These are phyloP conservation scores for Callospermophilus lateralis DNA, from an alignment of 2,113 vertebrate species.

Conservation along the genomic window DNA sequence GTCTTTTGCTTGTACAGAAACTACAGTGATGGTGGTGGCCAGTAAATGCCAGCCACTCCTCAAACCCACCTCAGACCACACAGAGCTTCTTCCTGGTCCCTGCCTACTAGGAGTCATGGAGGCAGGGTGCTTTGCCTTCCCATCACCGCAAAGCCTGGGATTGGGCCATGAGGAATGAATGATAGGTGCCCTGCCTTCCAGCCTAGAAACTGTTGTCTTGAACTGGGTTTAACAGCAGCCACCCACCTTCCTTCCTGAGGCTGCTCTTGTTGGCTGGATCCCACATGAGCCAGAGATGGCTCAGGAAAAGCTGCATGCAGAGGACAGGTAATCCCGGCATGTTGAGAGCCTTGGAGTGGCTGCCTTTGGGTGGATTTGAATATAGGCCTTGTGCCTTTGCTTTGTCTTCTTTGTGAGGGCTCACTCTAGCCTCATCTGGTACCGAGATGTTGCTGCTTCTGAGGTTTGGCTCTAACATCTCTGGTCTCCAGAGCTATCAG, in stretches of 20 bases:
- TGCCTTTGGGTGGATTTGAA: neutral
- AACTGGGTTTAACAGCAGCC: neutral
- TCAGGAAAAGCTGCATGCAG: neutral
- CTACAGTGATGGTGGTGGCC: constrained; percentile 47
- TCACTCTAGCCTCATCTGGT: constrained; percentile 18
- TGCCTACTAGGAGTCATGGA: neutral
- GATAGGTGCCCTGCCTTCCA: neutral
- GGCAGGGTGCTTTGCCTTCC: neutral
- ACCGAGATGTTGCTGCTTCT: constrained; percentile 57
- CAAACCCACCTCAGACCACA: neutral
- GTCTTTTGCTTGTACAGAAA: constrained; percentile 78
- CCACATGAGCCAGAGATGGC: neutral
- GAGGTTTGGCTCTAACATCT: neutral
- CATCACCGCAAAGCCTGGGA: neutral
- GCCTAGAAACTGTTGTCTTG: neutral
- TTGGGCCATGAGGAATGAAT: neutral
- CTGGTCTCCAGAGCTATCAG: neutral
- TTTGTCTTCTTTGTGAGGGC: neutral
- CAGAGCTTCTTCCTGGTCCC: constrained; percentile 41
- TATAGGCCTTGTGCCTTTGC: neutral
- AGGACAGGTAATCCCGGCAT: neutral
- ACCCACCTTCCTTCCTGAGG: constrained; percentile 22
- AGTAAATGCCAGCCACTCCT: constrained; percentile 48
- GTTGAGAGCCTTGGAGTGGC: neutral
- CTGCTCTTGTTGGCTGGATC: neutral